Evolutionary conservation across 2,797 vertebrate genomes (phyloP), one percentile per base, ranked within the genome.

Genomic region (Sebastes iracundus): DNA sequence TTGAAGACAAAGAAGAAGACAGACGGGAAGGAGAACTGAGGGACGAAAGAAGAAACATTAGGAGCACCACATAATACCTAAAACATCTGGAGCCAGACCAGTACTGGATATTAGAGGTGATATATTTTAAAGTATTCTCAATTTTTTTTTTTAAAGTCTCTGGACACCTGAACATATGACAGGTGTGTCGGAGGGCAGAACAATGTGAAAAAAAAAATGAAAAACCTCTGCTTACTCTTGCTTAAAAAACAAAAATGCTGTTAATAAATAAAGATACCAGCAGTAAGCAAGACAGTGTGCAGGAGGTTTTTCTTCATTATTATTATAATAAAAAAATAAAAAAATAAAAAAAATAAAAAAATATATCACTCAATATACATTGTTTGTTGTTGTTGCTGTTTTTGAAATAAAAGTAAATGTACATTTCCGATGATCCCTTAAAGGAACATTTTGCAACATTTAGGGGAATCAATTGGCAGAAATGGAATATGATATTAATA

Each of bases 301-400:
- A 1, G 46, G 46, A 49, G 46, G 18, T 18, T 49, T 55, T 55
- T 55, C 53, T 55, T 56, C n/a, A 49, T 49, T 25, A 25, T 0
- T 14, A 58, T 28, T 14, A 59, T 20, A 18, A 46, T 46, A 46
- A 46, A 46, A 3, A 16, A 46, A 14, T 46, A 0, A 1, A 27
- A 56, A 3, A 56, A 6, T 1, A 2, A 0, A 4, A 56, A 56
- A 25, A 12, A 35, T 25, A 38, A 5, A 38, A 2, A 35, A 0
- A 56, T 14, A 14, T 56, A 7, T 6, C 11, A 25, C 22, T 13
- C 22, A 11, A 14, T 6, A 56, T 23, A 35, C 35, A 35, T 52
- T n/a, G 2, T 56, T 53, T 53, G 49, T 22, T 56, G 2, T 6
- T 56, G 55, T 27, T 42, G 30, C 30, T 49, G 22, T 25, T 23